phyloP scores from a whole-genome alignment of 2,113 vertebrate genomes.

The Heliornis fulica region DNA sequence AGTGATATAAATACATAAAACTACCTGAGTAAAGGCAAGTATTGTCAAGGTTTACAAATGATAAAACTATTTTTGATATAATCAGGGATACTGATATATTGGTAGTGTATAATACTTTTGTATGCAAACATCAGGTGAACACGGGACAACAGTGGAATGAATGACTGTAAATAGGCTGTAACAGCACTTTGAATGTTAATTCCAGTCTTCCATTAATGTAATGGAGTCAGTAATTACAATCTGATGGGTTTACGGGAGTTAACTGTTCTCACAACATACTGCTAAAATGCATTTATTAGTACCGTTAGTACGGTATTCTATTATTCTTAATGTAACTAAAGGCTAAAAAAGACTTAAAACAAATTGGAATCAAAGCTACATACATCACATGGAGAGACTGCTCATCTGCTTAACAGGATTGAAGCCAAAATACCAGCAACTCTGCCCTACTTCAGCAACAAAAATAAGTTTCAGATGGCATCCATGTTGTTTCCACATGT shows the following conservation, averaged over 20 bases:
- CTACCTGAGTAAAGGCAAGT: neutral
- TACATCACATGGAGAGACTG: neutral
- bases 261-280: neutral
- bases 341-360: neutral
- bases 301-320: neutral
- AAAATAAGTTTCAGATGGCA: neutral
- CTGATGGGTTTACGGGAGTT: neutral
- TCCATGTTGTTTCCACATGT: neutral
- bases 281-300: neutral
- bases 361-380: neutral
- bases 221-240: neutral
- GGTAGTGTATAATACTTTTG: neutral
- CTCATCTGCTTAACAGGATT: neutral
- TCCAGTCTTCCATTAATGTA: neutral
- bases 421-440: neutral
- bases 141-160: neutral
- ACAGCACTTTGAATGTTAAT: neutral
- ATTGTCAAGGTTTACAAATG: neutral
- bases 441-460: neutral
- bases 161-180: neutral
- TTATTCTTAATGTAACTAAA: neutral
- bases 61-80: neutral
- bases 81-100: neutral
- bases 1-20: neutral
- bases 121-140: neutral